Evolutionary conservation across 1,140 invertebrate species (phyloP), one percentile per base, ranked within the genome.

Genomic region (Tetragnatha versicolor): DNA sequence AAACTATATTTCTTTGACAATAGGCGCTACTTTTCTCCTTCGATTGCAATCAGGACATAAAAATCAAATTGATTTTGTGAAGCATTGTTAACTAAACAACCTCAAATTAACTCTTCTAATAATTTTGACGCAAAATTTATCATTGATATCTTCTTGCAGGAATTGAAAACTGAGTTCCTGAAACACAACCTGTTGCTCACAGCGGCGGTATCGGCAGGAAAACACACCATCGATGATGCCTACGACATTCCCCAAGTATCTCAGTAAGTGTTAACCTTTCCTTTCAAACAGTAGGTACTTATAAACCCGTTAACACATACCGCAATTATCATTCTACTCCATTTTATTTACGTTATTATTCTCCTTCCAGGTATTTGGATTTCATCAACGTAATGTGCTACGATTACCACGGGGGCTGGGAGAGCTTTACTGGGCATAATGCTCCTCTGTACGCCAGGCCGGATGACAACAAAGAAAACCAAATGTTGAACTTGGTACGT

Each of bases 381-480:
- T 92, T 91, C 49, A 89, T 97, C 27, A 93, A 95, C 82, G 89
- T 96, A 79, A 95, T 96, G 94, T 91, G 91, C 73, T 96, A 96
- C 83, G 94, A 97, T 86, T 95, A 94, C 85, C 93, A 95, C 82
- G 93, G 94, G 4, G 88, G 90, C 3, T 96, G 93, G 93, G 92
- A 95, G 82, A 87, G 86, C 0, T 88, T 87, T 55, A 91, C 93
- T 0, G 91, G 81, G 12, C 83, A 86, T 42, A 82, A 86, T 68
- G 80, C 85, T 29, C 85, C 87, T 2, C 79, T 88, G 25, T 86
- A 83, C 60, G 69, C 82, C 2, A 45, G 85, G 25, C 79, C 85
- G 29, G 75, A 82, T 76, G 84, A 86, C 39, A 70, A 91, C 90
- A 0, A 79, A 29, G 92, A 65, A 84, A 84, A 79, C 87, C 83